Evolutionary conservation across 2,888 invertebrate species (phyloP).

Genomic region (Galerucella nymphaeae): DNA sequence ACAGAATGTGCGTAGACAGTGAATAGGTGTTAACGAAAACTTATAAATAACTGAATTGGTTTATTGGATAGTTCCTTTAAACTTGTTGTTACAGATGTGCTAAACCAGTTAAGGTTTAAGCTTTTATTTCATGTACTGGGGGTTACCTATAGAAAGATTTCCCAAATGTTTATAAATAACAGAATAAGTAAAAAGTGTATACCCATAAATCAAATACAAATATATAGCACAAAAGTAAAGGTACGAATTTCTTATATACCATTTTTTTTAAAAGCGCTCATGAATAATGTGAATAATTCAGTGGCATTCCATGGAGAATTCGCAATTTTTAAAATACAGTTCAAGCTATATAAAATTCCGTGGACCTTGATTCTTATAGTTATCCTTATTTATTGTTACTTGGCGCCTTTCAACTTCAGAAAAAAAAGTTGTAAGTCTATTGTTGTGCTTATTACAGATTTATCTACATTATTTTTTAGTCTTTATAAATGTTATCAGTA

Average conservation of each 20-base stretch:
- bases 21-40: neutral
- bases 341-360: too few species aligned
- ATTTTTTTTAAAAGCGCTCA: neutral
- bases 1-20: neutral
- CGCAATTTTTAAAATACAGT: neutral
- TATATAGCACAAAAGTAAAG: neutral
- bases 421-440: neutral
- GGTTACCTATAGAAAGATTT: too few species aligned
- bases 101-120: neutral
- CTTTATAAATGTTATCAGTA: neutral
- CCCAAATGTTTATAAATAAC: neutral
- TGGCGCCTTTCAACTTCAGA: neutral
- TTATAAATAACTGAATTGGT: neutral
- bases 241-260: neutral
- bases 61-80: slow-evolving; percentile 12
- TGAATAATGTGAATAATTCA: neutral
- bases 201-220: neutral
- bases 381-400: neutral
- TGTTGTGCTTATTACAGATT: neutral
- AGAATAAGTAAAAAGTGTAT: neutral
- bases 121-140: too few species aligned
- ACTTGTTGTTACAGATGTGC: neutral
- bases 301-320: neutral
- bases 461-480: neutral
- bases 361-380: too few species aligned